These are phyloP conservation scores for Athalia cordata DNA, from an alignment of 2,888 invertebrate genomes.

Conservation along the genomic window DNA sequence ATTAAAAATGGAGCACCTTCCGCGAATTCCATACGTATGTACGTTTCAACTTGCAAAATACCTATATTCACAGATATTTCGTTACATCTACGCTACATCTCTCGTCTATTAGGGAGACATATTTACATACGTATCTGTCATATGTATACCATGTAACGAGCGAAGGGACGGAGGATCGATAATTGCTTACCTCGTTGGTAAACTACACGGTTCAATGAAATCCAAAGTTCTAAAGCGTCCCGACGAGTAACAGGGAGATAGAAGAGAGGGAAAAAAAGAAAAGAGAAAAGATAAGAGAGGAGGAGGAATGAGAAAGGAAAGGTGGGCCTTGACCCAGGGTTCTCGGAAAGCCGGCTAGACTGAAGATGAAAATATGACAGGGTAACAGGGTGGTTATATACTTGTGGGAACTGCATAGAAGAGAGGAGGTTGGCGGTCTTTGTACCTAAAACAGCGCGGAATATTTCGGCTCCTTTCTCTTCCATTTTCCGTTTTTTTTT, in stretches of 20 bases:
- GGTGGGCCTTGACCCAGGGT: constrained; percentile 43
- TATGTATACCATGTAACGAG: too few relatives aligned
- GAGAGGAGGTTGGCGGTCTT: background rate
- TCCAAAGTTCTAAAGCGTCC: constrained; percentile 4
- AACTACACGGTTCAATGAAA: constrained; percentile 29
- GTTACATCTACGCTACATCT: too few relatives aligned
- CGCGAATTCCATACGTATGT: too few relatives aligned
- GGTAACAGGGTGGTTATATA: constrained; percentile 28
- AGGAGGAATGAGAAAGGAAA: constrained; percentile 31
- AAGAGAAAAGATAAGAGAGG: constrained; percentile 35
- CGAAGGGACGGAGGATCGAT: constrained; percentile 3
- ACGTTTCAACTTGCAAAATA: too few relatives aligned
- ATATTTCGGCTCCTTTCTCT: too few relatives aligned
- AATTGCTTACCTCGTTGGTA: constrained; percentile 20
- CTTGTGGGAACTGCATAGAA: too few relatives aligned
- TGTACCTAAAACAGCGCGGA: background rate
- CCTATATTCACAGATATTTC: too few relatives aligned
- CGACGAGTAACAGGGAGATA: constrained; percentile 28
- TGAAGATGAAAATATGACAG: constrained; percentile 20
- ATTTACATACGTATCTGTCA: too few relatives aligned
- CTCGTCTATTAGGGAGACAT: too few relatives aligned
- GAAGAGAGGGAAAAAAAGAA: constrained; percentile 10
- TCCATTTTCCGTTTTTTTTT: background rate
- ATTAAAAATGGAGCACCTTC: too few relatives aligned
- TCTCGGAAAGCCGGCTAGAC: constrained; percentile 17